These are phyloP conservation scores for Oreotrochilus melanogaster DNA, from an alignment of 2,113 vertebrate species.

Conservation along the genomic window DNA sequence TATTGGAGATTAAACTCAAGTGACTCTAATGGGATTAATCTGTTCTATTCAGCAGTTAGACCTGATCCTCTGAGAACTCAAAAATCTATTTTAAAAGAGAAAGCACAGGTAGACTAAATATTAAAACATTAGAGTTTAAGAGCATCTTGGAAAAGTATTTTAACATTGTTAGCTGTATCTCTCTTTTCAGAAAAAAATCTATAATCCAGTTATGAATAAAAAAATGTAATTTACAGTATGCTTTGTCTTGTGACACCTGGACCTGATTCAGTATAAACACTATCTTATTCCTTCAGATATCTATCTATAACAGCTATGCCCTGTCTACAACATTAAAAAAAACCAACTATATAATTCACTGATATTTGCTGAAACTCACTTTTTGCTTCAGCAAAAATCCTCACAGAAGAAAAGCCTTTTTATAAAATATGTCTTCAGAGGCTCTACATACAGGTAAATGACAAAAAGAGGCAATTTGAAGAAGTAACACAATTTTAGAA, in stretches of 20 bases:
- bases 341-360: background rate
- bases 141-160: background rate
- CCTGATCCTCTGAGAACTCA: background rate
- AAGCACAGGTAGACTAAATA: background rate
- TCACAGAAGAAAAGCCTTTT: background rate
- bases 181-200: slow-evolving; percentile 35
- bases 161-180: background rate
- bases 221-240: background rate
- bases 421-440: background rate
- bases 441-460: background rate
- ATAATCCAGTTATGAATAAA: slow-evolving; percentile 2
- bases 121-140: background rate
- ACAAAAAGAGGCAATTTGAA: background rate
- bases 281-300: background rate
- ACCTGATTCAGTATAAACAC: slow-evolving; percentile 32
- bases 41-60: background rate
- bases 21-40: background rate
- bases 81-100: background rate
- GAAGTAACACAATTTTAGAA: background rate
- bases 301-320: background rate
- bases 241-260: background rate
- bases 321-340: slow-evolving; percentile 29
- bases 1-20: background rate
- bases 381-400: background rate
- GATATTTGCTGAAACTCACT: background rate